A percentile compares a stretch with the other conserved stretches of the same genome.
Evolutionary conservation across 1,140 invertebrate genomes (phyloP).

Genomic region (Agrilus planipennis): DNA sequence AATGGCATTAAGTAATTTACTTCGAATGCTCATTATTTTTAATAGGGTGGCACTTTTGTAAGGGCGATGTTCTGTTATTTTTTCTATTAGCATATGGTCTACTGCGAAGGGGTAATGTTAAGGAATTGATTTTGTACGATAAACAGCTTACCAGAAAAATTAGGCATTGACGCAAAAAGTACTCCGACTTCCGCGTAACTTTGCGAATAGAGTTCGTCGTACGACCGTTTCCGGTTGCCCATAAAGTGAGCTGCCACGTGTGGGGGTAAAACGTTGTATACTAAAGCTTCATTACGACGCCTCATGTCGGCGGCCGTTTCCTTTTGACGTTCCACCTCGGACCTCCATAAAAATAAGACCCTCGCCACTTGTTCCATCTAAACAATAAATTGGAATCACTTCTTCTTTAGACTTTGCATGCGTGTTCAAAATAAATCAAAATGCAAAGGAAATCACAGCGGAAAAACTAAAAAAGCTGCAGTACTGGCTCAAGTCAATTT

Average conservation of each 20-base stretch:
- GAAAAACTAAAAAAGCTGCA: too few species aligned
- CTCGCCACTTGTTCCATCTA: slow-evolving; percentile 68
- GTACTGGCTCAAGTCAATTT: too few species aligned
- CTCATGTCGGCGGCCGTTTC: slow-evolving; percentile 78
- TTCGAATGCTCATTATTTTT: too few species aligned
- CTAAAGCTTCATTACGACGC: slow-evolving; percentile 76
- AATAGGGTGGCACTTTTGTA: too few species aligned
- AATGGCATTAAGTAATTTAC: too few species aligned
- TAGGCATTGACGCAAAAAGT: slow-evolving; percentile 90
- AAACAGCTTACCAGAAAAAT: slow-evolving; percentile 64
- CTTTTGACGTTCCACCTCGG: slow-evolving; percentile 54
- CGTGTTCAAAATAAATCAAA: too few species aligned
- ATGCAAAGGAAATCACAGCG: too few species aligned
- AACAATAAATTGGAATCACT: slow-evolving; percentile 7
- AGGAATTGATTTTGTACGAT: too few species aligned
- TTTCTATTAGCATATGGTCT: background rate
- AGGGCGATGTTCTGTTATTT: background rate
- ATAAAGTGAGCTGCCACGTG: slow-evolving; percentile 88
- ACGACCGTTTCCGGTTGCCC: slow-evolving; percentile 61
- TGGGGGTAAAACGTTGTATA: slow-evolving; percentile 76
- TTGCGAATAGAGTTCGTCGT: slow-evolving; percentile 85
- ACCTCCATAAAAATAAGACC: slow-evolving; percentile 60
- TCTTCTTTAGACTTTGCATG: background rate
- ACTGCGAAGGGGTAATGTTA: background rate
- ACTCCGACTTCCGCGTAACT: slow-evolving; percentile 88